Conservation (phyloP, 2,888 invertebrate genomes). For the Steinernema scapterisci region DNA sequence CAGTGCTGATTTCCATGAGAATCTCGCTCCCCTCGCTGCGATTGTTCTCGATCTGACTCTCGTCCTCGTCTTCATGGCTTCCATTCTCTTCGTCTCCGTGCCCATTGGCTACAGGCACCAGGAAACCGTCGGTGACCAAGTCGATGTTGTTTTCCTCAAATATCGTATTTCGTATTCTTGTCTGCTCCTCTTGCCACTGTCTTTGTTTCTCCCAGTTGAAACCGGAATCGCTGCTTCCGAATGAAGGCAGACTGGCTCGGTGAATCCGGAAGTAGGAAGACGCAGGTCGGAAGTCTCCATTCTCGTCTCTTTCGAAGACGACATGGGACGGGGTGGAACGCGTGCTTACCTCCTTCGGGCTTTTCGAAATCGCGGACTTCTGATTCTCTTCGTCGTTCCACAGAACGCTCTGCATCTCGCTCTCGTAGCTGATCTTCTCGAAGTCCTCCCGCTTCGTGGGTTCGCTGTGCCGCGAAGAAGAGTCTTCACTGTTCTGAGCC, state of each 20-base stretch:
- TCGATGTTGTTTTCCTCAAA: constrained; percentile 25
- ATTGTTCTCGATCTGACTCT: constrained; percentile 3
- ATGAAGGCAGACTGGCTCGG: constrained; percentile 13
- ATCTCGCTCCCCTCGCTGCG: constrained; percentile 18
- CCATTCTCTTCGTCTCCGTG: background rate
- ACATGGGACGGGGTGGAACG: constrained; percentile 6
- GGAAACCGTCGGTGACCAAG: constrained; percentile 8
- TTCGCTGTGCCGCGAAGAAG: background rate
- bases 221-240: background rate
- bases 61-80: background rate
- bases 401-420: background rate
- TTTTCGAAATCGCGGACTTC: background rate
- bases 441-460: background rate
- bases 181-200: background rate
- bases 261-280: constrained; percentile 4
- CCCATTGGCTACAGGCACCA: background rate
- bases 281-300: constrained; percentile 11
- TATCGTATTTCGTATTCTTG: background rate
- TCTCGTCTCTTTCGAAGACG: constrained; percentile 19
- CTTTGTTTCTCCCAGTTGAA: background rate
- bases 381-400: background rate
- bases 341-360: background rate
- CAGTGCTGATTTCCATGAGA: background rate
- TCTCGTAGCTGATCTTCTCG: constrained; percentile 27
- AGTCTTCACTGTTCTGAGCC: background rate